Conservation (phyloP, 1,140 invertebrate genomes). For the Hesperophylax magnus region DNA sequence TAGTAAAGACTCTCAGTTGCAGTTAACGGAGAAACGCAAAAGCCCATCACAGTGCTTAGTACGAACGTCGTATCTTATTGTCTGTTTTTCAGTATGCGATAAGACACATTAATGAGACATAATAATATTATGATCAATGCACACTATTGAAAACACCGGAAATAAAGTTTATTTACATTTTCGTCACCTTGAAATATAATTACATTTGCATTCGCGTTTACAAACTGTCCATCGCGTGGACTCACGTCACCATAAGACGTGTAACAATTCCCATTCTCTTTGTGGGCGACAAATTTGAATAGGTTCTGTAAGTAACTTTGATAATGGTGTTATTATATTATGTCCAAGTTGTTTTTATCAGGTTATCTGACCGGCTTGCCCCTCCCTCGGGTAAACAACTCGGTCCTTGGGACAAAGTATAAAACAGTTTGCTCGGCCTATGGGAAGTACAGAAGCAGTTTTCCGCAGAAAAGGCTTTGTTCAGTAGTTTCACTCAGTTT, state of each 20-base stretch:
- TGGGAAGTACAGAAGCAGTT: constrained; percentile 22
- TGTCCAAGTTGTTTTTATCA: not conserved
- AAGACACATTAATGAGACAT: too few relatives aligned
- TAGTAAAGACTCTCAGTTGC: too few relatives aligned
- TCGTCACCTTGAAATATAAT: too few relatives aligned
- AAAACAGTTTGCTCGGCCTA: not conserved
- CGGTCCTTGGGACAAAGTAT: constrained; percentile 15
- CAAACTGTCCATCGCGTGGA: not conserved
- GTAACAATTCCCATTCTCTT: constrained; percentile 29
- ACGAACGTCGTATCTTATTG: too few relatives aligned
- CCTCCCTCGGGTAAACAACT: not conserved
- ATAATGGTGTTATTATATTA: too few relatives aligned
- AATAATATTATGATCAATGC: too few relatives aligned
- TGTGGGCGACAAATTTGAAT: constrained; percentile 7
- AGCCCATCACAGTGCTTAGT: too few relatives aligned
- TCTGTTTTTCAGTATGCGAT: too few relatives aligned
- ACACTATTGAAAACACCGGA: too few relatives aligned
- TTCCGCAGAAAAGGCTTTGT: constrained; percentile 29
- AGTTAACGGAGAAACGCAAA: too few relatives aligned
- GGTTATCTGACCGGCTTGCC: not conserved
- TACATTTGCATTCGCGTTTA: not conserved
- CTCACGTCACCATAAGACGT: not conserved
- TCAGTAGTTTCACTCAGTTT: constrained; percentile 20
- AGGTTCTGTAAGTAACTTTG: too few relatives aligned
- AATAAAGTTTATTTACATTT: too few relatives aligned